Evolutionary conservation across 2,113 vertebrate genomes (phyloP), one percentile per base, ranked within the genome.

Genomic region (Odocoileus virginianus): DNA sequence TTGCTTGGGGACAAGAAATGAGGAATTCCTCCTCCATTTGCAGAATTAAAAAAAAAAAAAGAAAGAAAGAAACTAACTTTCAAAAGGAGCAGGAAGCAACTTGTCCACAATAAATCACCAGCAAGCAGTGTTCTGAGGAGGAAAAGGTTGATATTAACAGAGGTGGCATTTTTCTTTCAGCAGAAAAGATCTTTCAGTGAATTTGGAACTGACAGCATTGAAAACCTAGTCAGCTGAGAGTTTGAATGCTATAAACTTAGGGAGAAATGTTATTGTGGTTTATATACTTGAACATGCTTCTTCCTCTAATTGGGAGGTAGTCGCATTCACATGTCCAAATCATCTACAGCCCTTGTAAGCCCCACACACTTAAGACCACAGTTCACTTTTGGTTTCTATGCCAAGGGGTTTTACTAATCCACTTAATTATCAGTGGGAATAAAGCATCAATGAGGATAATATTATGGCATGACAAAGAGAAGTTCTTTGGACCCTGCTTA

Each of bases 21-120:
- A 98, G 92, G 96, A 94, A 97, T 96, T 88, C 54, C 28, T 96
- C 33, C 28, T 74, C 64, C 54, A 97, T 67, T 95, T 61, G 78
- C 30, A 92, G 91, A 98, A 98, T 91, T 88, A 0, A 86, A 93
- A 87, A 96, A 87, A 93, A 97, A 36, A 3, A 76, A 76, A 74
- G 88, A 97, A 97, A 74, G 84, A 76, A 76, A 76, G 11, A 85
- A 79, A 84, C 0, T 25, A 98, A 98, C 91, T 97, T 98, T 85
- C 97, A 79, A 96, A 96, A 96, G 89, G 57, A 97, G 96, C 98
- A 98, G 98, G 98, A 99, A 99, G 86, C 92, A 95, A 95, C 98
- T 98, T 98, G 98, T 98, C 97, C 79, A 52, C 91, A 98, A 98
- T 98, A 99, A 98, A 99, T 99, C 98, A 98, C 88, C 89, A 98